A percentile compares a stretch with the other conserved stretches of the same genome.
Conservation (phyloP, 2,888 invertebrate genomes). For the Ischnus inquisitorius region DNA sequence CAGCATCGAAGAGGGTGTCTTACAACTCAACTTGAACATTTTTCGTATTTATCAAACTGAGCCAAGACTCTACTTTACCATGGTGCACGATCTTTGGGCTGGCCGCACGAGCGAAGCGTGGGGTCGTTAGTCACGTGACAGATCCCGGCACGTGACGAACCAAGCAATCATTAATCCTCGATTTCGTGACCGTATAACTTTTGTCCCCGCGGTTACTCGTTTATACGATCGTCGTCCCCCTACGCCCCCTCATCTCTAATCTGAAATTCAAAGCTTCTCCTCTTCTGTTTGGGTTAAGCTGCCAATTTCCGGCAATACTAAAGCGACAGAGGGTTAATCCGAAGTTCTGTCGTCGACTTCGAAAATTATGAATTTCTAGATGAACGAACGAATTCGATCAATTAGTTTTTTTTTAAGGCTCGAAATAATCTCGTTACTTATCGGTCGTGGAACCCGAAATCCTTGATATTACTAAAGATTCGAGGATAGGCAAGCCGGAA, state of each 20-base stretch:
- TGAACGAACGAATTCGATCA: conserved; percentile 57
- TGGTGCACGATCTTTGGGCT: conserved; percentile 71
- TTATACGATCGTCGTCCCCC: conserved; percentile 13
- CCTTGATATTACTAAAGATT: conserved; percentile 34
- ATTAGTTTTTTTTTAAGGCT: conserved; percentile 35
- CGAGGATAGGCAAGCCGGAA: conserved; percentile 4
- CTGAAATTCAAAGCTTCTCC: conserved; percentile 31
- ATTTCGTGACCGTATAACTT: conserved; percentile 70
- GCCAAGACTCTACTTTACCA: conserved; percentile 36
- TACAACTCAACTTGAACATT: conserved; percentile 44
- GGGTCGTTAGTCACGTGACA: conserved; percentile 78
- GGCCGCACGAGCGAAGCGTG: conserved; percentile 47
- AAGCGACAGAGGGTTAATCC: conserved; percentile 26
- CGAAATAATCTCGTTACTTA: conserved; percentile 39
- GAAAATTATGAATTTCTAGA: conserved; percentile 53
- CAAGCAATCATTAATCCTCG: conserved; percentile 79
- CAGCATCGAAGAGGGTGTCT: conserved; percentile 10
- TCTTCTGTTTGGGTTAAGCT: conserved; percentile 64
- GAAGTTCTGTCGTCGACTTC: conserved; percentile 15
- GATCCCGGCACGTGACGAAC: conserved; percentile 77
- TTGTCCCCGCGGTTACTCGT: conserved; percentile 66
- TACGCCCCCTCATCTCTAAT: conserved; percentile 4
- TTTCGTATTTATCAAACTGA: conserved; percentile 51
- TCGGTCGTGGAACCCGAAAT: conserved; percentile 31
- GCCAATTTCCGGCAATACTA: conserved; percentile 60